These are phyloP conservation scores for Siniperca scherzeri DNA, from an alignment of 2,797 vertebrate genomes.

Conservation along the genomic window DNA sequence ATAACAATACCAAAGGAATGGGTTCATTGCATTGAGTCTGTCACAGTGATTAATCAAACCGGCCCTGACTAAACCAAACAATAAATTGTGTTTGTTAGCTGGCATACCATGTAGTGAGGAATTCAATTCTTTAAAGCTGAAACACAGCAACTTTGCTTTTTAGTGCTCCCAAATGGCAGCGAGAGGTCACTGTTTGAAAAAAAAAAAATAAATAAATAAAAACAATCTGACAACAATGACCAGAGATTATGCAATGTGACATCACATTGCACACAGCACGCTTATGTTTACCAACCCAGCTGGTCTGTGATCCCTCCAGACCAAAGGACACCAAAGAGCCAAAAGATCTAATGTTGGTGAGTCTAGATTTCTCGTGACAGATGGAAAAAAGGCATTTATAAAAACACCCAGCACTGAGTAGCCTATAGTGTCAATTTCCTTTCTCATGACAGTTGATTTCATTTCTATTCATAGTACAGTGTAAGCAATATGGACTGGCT, in stretches of 20 bases:
- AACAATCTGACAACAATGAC: neutral
- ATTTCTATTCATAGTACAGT: constrained; percentile 50
- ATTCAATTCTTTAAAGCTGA: constrained; percentile 5
- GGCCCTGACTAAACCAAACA: constrained; percentile 21
- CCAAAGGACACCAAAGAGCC: constrained; percentile 10
- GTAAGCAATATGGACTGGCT: constrained; percentile 35
- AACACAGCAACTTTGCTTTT: neutral
- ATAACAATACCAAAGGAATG: constrained; percentile 42
- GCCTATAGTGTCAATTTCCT: constrained; percentile 8
- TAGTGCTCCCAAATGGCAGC: neutral
- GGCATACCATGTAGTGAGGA: neutral
- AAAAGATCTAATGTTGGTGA: neutral
- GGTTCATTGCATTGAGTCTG: constrained; percentile 45
- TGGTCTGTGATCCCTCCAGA: neutral
- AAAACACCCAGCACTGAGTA: neutral
- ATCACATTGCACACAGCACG: neutral
- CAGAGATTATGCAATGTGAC: constrained; percentile 8
- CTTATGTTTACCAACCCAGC: neutral
- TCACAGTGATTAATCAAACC: constrained; percentile 63
- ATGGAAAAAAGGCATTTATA: neutral
- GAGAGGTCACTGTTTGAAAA: neutral
- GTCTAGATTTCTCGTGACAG: constrained; percentile 11
- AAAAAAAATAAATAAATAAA: neutral
- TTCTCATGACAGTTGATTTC: constrained; percentile 27
- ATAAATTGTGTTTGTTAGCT: constrained; percentile 27